These are phyloP conservation scores for Hydrochoerus hydrochaeris DNA, from an alignment of 2,113 vertebrate species.

Conservation along the genomic window DNA sequence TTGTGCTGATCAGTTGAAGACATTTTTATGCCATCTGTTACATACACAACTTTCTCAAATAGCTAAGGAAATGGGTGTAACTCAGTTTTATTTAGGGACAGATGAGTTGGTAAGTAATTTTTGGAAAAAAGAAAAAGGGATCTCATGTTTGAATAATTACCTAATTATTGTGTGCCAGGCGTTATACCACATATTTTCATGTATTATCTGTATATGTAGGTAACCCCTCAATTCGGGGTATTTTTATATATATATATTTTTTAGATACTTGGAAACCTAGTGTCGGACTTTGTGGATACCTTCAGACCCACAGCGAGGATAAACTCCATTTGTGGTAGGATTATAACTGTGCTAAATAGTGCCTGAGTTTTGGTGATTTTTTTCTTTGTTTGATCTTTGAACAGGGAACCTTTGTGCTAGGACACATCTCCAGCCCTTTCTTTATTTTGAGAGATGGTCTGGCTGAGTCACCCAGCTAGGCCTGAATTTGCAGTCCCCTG, in stretches of 20 bases:
- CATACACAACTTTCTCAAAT: slow-evolving; percentile 16
- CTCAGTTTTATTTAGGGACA: slow-evolving; percentile 24
- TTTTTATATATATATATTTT: slow-evolving; percentile 38
- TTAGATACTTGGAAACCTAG: slow-evolving; percentile 96
- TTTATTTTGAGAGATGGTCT: background rate
- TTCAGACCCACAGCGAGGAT: slow-evolving; percentile 99
- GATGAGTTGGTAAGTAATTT: background rate
- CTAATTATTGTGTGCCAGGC: background rate
- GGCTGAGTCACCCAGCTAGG: background rate
- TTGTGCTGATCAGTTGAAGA: background rate
- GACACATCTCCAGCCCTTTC: background rate
- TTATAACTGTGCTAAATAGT: slow-evolving; percentile 25
- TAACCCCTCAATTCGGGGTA: background rate
- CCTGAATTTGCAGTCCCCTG: background rate
- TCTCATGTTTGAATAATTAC: background rate
- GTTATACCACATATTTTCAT: slow-evolving; percentile 19
- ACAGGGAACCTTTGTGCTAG: background rate
- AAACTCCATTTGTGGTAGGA: slow-evolving; percentile 99
- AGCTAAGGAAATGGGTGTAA: background rate
- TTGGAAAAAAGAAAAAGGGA: background rate
- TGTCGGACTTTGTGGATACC: slow-evolving; percentile 99
- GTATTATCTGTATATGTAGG: background rate
- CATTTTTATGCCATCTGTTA: slow-evolving; percentile 16
- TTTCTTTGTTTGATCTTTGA: background rate
- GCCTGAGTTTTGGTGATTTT: background rate